Percentiles rank a stretch among this genome's conserved stretches.
Conservation (phyloP, 2,113 vertebrate species). For the Anas platyrhynchos region DNA sequence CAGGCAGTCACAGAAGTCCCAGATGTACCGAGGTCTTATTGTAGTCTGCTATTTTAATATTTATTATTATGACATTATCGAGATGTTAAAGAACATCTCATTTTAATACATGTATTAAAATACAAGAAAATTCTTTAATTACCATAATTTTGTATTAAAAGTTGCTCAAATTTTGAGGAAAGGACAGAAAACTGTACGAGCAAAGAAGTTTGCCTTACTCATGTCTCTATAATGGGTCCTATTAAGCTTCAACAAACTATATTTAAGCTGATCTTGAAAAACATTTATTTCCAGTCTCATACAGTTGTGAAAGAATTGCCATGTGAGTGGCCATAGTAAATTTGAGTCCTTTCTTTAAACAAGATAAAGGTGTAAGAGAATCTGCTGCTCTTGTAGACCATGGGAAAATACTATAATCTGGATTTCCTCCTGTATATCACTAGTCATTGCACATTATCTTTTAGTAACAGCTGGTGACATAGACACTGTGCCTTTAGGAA, state of each 20-base stretch:
- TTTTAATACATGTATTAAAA: background rate
- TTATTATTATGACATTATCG: background rate
- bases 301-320: background rate
- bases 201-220: background rate
- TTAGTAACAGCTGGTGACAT: slow-evolving; percentile 72
- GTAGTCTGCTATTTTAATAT: background rate
- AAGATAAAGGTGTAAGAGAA: background rate
- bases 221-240: background rate
- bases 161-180: background rate
- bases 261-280: background rate
- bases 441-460: slow-evolving; percentile 66
- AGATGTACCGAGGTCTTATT: background rate
- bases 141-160: background rate
- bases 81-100: background rate
- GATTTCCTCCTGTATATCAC: slow-evolving; percentile 44
- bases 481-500: slow-evolving; percentile 61
- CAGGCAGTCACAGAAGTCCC: background rate
- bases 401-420: background rate
- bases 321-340: background rate
- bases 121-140: background rate
- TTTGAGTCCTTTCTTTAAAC: slow-evolving; percentile 3
- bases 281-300: background rate
- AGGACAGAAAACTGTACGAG: background rate
- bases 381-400: background rate
- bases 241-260: background rate